Evolutionary conservation across 2,797 vertebrate genomes (phyloP).

Genomic region (Threskiornis aethiopicus): DNA sequence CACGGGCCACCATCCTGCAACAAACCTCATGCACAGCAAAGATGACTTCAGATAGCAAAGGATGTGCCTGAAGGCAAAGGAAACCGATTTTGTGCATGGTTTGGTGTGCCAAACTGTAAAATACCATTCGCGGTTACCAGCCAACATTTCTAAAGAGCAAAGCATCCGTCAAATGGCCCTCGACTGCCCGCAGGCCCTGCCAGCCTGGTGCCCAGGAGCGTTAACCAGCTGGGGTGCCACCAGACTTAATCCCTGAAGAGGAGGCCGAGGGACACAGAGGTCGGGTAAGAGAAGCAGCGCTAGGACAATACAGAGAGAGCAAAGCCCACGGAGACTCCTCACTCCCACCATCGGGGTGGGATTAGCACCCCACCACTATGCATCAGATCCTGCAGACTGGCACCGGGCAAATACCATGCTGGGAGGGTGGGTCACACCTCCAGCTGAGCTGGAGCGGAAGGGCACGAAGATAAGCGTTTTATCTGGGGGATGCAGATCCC

Average conservation of each 20-base stretch:
- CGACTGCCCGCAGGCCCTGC: neutral
- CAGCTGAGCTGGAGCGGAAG: neutral
- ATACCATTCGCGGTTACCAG: neutral
- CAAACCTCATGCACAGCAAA: neutral
- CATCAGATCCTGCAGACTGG: neutral
- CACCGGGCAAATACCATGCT: neutral
- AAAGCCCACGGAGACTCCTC: neutral
- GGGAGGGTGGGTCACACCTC: neutral
- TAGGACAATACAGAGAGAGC: neutral
- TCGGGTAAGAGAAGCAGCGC: neutral
- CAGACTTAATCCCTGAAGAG: neutral
- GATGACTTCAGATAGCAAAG: neutral
- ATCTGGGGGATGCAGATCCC: neutral
- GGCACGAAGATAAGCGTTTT: neutral
- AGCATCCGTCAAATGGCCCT: neutral
- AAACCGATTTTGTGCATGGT: neutral
- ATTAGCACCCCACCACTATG: neutral
- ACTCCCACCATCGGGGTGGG: neutral
- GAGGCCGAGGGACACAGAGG: neutral
- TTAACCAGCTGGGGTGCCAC: neutral
- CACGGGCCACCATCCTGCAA: neutral
- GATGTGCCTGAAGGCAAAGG: neutral
- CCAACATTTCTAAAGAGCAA: neutral
- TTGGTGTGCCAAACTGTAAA: neutral
- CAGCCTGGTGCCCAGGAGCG: neutral